Base-by-base conservation (phyloP, 2,888 invertebrate genomes). In the Zeuzera pyrina region DNA sequence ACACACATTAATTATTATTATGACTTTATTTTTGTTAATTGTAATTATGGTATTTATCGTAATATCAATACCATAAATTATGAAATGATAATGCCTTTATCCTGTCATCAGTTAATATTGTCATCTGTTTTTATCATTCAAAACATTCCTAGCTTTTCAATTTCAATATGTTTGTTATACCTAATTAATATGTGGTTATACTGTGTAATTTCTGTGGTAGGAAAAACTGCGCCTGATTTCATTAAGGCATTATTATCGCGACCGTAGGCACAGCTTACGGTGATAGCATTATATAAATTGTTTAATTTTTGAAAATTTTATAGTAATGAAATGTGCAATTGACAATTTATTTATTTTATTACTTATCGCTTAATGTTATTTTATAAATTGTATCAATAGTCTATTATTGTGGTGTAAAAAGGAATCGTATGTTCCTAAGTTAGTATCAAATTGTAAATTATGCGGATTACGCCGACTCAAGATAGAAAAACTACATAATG, bases 401-500 rank as follows among this genome's bases (percentile, higher is more conserved):
- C 51, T 63, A 29, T 67, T 66, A 57, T 55, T 59, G 55, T 67
- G 54, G 53, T 57, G 48, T 54, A 37, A 58, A 52, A 59, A 58
- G 76, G 74, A 76, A 66, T 76, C 66, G 52, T n/a, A 74, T 72
- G 79, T 79, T 81, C 79, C 78, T 81, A 77, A 57, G 61, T 61
- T 52, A 62, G 56, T 64, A 65, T 59, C 66, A 73, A 60, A 61
- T 57, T 53, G 36, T 35, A 38, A 30, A 33, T 30, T 30, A 65
- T 66, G 70, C 71, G 72, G 62, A 61, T 68, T 65, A 65, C 60
- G 65, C 61, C 51, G 50, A 56, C 60, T 47, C 59, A 68, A n/a
- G n/a, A n/a, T n/a, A n/a, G n/a, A n/a, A n/a, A n/a, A n/a, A 52
- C 65, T 62, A 61, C 62, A 68, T 67, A 12, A 12, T 58, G 62